Evolutionary conservation across 2,888 invertebrate genomes (phyloP), one percentile per base, ranked within the genome.

Genomic region (Ariolimax columbianus): DNA sequence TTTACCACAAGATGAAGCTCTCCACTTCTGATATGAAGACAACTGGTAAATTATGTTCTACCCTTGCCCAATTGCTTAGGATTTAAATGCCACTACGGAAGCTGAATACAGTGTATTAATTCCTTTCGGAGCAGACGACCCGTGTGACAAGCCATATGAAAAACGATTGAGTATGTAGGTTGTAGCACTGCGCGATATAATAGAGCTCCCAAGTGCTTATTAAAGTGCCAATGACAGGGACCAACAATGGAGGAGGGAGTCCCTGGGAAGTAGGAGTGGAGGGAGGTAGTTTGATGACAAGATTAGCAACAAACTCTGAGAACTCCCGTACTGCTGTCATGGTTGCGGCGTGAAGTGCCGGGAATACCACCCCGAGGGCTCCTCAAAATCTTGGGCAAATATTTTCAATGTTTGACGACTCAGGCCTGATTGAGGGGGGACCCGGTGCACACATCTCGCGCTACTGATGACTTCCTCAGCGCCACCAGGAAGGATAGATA

Each of bases 161-260:
- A 38, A 78, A 38, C 19, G 0, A 59, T n/a, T 14, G n/a, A 43
- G 68, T n/a, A 79, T 14, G 63, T 63, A 79, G 55, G 66, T 47
- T 79, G 79, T 63, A 66, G 79, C 79, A 79, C 79, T 79, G 40
- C 17, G 43, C 36, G 68, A 33, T 36, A 79, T 23, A 79, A 66
- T 66, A 43, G 79, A 68, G 47, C 43, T 68, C 23, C 30, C 47
- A 66, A 79, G 79, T 43, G 79, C 43, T 43, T 79, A 40, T 63
- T 79, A 40, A 79, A 79, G 79, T 79, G 79, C 43, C 66, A n/a
- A 47, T 79, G 79, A 79, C 79, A 79, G 79, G 17, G 79, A 79
- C 79, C 63, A 68, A 66, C 66, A 79, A 79, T 43, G 68, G 30
- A 40, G 79, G 68, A 79, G 43, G 68, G 79, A 30, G 47, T 66